Conservation (phyloP, 2,113 vertebrate genomes). For the Chaenocephalus aceratus region DNA sequence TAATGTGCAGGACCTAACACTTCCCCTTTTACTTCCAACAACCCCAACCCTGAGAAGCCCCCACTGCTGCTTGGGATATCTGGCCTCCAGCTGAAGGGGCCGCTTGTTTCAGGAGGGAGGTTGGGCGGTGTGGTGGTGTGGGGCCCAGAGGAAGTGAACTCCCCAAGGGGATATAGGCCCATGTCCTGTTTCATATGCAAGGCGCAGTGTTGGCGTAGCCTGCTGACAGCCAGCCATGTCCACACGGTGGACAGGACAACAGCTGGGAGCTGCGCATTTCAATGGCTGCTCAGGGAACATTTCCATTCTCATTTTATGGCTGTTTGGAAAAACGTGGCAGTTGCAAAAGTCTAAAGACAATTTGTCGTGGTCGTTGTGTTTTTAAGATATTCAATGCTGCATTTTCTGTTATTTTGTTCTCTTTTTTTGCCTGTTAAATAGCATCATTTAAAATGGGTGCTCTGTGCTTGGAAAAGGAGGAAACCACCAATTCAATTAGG, state of each 20-base stretch:
- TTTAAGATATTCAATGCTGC: neutral
- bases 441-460: constrained; percentile 4
- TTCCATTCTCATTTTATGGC: constrained; percentile 11
- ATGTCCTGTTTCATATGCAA: constrained; percentile 89
- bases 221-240: constrained; percentile 82
- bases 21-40: constrained; percentile 60
- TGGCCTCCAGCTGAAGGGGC: constrained; percentile 88
- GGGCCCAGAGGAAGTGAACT: constrained; percentile 88
- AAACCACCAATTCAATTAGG: constrained; percentile 46
- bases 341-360: constrained; percentile 12
- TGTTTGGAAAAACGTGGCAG: constrained; percentile 28
- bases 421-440: neutral
- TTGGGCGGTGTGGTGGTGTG: constrained; percentile 54
- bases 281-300: constrained; percentile 69
- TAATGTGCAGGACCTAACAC: constrained; percentile 52
- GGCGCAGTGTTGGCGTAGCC: constrained; percentile 77
- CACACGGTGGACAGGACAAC: constrained; percentile 77
- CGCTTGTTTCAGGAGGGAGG: constrained; percentile 82
- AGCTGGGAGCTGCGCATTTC: constrained; percentile 84
- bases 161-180: constrained; percentile 86
- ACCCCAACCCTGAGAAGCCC: constrained; percentile 51
- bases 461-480: constrained; percentile 33
- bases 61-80: constrained; percentile 84
- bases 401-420: constrained; percentile 2
- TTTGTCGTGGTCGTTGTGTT: neutral